A percentile compares a stretch with the other conserved stretches of the same genome.
phyloP scores from a whole-genome alignment of 2,797 vertebrate genomes.

The Coregonus suidteri region DNA sequence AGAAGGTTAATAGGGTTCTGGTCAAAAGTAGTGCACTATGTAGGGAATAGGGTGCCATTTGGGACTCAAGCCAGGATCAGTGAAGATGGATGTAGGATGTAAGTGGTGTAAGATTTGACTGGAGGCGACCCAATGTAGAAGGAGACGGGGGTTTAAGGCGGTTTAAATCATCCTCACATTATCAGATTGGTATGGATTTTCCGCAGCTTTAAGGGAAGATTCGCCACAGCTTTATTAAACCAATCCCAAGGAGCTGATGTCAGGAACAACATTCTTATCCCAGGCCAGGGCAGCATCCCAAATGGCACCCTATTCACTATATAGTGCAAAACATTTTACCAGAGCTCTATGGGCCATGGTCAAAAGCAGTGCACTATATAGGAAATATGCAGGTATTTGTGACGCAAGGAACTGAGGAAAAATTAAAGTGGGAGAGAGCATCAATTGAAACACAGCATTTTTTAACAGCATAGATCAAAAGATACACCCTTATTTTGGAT shows the following conservation, averaged over 20 bases:
- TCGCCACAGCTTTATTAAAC: constrained; percentile 61
- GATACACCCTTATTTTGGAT: constrained; percentile 42
- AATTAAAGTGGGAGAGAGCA: constrained; percentile 31
- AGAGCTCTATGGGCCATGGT: constrained; percentile 33
- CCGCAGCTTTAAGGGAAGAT: constrained; percentile 60
- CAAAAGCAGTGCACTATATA: not conserved
- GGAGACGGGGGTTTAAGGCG: constrained; percentile 39
- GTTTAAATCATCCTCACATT: constrained; percentile 62
- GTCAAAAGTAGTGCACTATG: not conserved
- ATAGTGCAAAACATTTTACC: too few species aligned
- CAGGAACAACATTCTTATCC: constrained; percentile 37
- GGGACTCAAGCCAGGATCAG: not conserved
- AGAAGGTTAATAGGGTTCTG: not conserved
- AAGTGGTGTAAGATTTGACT: constrained; percentile 39
- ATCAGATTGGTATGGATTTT: constrained; percentile 64
- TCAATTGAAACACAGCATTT: constrained; percentile 39
- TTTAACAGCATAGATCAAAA: constrained; percentile 72
- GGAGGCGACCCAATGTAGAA: constrained; percentile 46
- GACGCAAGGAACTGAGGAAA: constrained; percentile 2
- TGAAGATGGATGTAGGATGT: not conserved
- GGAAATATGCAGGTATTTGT: not conserved
- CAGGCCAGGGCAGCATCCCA: too few species aligned
- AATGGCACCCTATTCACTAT: too few species aligned
- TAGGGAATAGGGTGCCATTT: too few species aligned
- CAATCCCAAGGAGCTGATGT: constrained; percentile 55